Evolutionary conservation across 2,888 invertebrate species (phyloP), one percentile per base, ranked within the genome.

Genomic region (Monopis laevigella): DNA sequence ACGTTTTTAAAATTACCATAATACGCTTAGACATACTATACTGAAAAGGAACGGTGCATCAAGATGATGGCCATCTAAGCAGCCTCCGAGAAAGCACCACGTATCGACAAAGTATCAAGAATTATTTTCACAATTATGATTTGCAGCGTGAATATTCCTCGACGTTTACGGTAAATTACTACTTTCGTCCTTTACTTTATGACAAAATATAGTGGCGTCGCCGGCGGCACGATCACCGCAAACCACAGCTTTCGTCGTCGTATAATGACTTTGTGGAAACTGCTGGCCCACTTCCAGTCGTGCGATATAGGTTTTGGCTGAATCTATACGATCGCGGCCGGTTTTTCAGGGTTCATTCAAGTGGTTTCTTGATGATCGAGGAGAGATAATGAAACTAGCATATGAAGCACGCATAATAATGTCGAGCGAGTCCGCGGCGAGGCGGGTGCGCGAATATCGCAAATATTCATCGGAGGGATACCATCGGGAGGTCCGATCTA

Each of bases 251-350:
- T 64, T 61, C 56, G 62, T 61, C 53, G 65, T 61, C 59, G 52
- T 52, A 53, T 65, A 68, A 70, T 67, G 67, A 65, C 62, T 61
- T 65, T 53, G 53, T 61, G 62, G 62, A 64, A 67, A 65, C 62
- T 57, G 51, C 51, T 51, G 65, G 52, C 65, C 71, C 56, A 69
- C 56, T 30, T 13, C 30, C 30, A 30, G 30, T 30, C 14, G 13
- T 13, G 12, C 13, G 32, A 32, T 17, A n/a, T n/a, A n/a, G n/a
- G n/a, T n/a, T n/a, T n/a, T n/a, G 16, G 4, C 17, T 7, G 5
- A 7, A 21, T 21, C 24, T 21, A 21, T 21, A 21, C 39, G 11
- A 13, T 36, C 44, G 48, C 13, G 14, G 50, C 50, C 54, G 51
- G 56, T 60, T 67, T 64, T 63, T 62, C 62, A 62, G 53, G 48